These are phyloP conservation scores for Anticlea derivata DNA, from an alignment of 2,888 invertebrate species.

Conservation along the genomic window DNA sequence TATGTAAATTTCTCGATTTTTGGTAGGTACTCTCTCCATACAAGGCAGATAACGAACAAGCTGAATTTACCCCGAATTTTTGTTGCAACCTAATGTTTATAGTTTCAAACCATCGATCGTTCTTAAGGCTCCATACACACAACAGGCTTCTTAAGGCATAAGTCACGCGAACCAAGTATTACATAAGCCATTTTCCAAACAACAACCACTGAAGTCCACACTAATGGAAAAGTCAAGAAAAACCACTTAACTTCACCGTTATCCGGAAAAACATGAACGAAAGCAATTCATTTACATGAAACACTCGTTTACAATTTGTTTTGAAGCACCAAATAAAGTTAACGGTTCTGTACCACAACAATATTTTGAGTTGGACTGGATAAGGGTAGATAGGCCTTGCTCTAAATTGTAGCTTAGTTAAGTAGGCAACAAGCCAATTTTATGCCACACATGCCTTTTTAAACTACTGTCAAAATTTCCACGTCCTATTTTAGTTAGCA, in stretches of 20 bases:
- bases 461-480: too few relatives aligned
- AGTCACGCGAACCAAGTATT: slow-evolving; percentile 19
- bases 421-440: too few relatives aligned
- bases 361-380: slow-evolving; percentile 12
- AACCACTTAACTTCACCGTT: slow-evolving; percentile 24
- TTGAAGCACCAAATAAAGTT: slow-evolving; percentile 50
- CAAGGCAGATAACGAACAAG: too few relatives aligned
- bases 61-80: too few relatives aligned
- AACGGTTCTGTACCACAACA: slow-evolving; percentile 35
- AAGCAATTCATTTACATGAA: slow-evolving; percentile 66
- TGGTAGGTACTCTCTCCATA: too few relatives aligned
- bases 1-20: too few relatives aligned
- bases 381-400: neutral
- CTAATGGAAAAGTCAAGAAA: slow-evolving; percentile 29
- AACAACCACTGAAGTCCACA: slow-evolving; percentile 14
- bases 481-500: too few relatives aligned
- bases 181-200: slow-evolving; percentile 12
- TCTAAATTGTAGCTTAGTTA: too few relatives aligned
- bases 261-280: slow-evolving; percentile 22
- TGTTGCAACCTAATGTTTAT: too few relatives aligned
- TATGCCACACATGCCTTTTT: too few relatives aligned
- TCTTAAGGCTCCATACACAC: too few relatives aligned
- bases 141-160: neutral
- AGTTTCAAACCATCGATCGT: too few relatives aligned
- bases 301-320: slow-evolving; percentile 66